Evolutionary conservation across 2,888 invertebrate genomes (phyloP), one percentile per base, ranked within the genome.

Genomic region (Dichetophora obliterata): DNA sequence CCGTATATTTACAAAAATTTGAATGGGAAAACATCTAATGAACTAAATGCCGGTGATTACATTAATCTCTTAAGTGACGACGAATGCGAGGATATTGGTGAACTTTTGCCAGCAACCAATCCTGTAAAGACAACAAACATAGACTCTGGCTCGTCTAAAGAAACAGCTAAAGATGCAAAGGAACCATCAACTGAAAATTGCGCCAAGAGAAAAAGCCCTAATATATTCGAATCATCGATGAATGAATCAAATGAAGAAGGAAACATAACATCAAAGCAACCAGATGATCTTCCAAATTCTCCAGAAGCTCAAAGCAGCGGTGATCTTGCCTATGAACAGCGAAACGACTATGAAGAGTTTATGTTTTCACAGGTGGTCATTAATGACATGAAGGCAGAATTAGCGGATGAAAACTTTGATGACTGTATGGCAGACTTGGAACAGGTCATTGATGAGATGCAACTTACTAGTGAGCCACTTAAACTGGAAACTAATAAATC

Each of bases 301-400:
- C 14, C 37, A 59, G 19, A 9, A 1, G 16, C 2, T n/a, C 27
- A 11, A 43, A 11, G 14, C 43, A 43, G 8, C 14, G 14, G n/a
- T 14, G 63, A 63, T 16, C 8, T 31, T 27, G 31, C 34, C 3
- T 27, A 31, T 31, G 63, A 63, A 63, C 54, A 19, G 9, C 19
- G n/a, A 8, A 72, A 70, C 8, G 81, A 79, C 70, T 83, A 83
- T 14, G 85, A 81, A 59, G 82, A 83, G 0, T 75, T 85, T 4
- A 83, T 84, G 19, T 80, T 85, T 75, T 86, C 88, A 0, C 88
- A 88, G 76, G 82, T 82, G n/a, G 68, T 85, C 6, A 78, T 86
- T 0, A 83, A 83, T 4, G 88, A 86, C 14, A 85, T 88, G 74
- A 86, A 86, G 61, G 85, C 83, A 0, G 86, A 86, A 61, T 80